A percentile compares a stretch with the other conserved stretches of the same genome.
Evolutionary conservation across 1,140 invertebrate genomes (phyloP).

Genomic region (Drosophila sturtevanti): DNA sequence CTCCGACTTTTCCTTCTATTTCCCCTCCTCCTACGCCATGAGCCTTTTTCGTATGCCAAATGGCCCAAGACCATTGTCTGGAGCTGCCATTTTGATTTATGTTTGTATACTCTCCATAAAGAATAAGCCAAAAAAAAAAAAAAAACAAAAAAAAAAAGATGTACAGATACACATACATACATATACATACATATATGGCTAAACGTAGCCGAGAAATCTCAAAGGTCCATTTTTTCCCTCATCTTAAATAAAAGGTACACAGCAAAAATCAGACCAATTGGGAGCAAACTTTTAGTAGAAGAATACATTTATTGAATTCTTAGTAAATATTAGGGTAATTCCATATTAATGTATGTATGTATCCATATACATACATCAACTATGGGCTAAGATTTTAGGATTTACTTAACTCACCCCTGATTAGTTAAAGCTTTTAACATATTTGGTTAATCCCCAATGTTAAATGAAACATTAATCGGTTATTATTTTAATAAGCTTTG

Average conservation of each 20-base stretch:
- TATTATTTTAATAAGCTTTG: too few species aligned
- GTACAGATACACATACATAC: conserved; percentile 13
- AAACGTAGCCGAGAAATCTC: not conserved
- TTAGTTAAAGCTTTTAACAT: too few species aligned
- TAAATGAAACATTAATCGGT: too few species aligned
- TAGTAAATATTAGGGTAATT: conserved; percentile 1
- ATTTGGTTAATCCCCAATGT: too few species aligned
- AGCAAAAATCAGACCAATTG: not conserved
- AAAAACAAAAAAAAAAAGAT: not conserved
- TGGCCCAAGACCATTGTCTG: conserved; percentile 71
- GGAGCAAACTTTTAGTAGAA: not conserved
- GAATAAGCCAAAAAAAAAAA: not conserved
- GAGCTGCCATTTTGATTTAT: conserved; percentile 62
- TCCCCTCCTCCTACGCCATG: not conserved
- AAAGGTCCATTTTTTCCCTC: conserved; percentile 34
- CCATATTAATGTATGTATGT: not conserved
- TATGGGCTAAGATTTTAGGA: not conserved
- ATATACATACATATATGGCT: not conserved
- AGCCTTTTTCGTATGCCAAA: conserved; percentile 41
- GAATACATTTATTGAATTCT: conserved; percentile 3
- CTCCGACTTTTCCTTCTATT: too few species aligned
- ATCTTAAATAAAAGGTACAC: conserved; percentile 1
- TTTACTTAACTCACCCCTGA: not conserved
- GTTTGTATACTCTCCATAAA: conserved; percentile 12
- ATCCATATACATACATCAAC: not conserved